A percentile compares a stretch with the other conserved stretches of the same genome.
Conservation (phyloP, 1,140 invertebrate species). For the Bombus haemorrhoidalis region DNA sequence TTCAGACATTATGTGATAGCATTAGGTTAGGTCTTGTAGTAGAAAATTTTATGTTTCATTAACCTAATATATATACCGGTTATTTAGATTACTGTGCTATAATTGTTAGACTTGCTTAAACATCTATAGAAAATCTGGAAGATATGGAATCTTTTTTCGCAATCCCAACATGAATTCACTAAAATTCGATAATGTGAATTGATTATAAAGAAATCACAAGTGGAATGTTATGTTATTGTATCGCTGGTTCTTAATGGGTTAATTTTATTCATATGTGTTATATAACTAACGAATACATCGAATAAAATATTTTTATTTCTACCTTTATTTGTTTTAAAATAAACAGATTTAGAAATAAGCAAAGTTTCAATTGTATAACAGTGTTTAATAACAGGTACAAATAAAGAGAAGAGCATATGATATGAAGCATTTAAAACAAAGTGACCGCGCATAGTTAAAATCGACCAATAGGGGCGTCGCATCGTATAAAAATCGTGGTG, state of each 20-base stretch:
- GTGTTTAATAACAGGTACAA: not conserved
- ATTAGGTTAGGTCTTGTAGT: not conserved
- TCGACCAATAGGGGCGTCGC: not conserved
- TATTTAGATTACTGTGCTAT: not conserved
- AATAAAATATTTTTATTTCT: not conserved
- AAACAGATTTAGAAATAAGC: not conserved
- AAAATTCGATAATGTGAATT: too few relatives aligned
- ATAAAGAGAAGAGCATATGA: too few relatives aligned
- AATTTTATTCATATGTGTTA: not conserved
- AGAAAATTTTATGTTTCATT: not conserved
- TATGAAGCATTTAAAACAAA: constrained; percentile 3
- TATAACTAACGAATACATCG: not conserved
- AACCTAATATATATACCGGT: not conserved
- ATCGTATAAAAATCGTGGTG: constrained; percentile 1
- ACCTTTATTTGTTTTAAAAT: not conserved
- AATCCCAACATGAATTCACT: too few relatives aligned
- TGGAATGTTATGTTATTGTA: too few relatives aligned
- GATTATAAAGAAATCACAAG: too few relatives aligned
- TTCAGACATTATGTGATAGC: not conserved
- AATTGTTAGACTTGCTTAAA: not conserved
- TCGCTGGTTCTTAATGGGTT: not conserved
- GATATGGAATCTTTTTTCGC: too few relatives aligned
- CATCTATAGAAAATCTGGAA: too few relatives aligned
- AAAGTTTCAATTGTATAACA: not conserved
- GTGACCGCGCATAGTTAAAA: not conserved